Conservation (phyloP, 2,888 invertebrate genomes). For the Synergus itoensis region DNA sequence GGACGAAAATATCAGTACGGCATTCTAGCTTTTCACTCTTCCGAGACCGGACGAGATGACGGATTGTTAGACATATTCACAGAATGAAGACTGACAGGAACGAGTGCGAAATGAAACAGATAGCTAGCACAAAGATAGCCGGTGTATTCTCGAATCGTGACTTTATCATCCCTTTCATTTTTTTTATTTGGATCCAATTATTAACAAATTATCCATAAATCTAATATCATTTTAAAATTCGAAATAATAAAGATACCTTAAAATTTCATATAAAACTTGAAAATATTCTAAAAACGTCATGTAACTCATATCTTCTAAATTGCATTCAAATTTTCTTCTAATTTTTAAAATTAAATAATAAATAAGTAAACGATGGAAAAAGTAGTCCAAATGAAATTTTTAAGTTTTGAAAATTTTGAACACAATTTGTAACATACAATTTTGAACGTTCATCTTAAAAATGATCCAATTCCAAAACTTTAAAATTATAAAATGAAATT, state of each 20-base stretch:
- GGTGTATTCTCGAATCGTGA: conserved; percentile 59
- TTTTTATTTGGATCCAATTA: background rate
- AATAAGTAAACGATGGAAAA: too few species aligned
- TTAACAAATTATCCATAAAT: background rate
- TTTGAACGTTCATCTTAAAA: too few species aligned
- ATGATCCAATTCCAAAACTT: too few species aligned
- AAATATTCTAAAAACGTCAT: too few species aligned
- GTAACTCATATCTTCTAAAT: too few species aligned
- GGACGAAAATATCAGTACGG: conserved; percentile 63
- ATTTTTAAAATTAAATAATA: too few species aligned
- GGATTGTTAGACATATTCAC: conserved; percentile 70
- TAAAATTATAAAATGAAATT: too few species aligned
- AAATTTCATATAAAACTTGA: background rate
- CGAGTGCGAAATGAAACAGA: conserved; percentile 68
- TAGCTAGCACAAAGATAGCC: conserved; percentile 71
- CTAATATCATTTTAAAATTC: background rate
- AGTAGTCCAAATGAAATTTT: too few species aligned
- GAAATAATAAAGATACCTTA: background rate
- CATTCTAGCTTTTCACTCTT: conserved; percentile 64
- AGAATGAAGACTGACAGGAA: conserved; percentile 72
- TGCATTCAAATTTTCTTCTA: too few species aligned
- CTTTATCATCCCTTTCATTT: background rate
- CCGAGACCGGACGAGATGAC: conserved; percentile 68
- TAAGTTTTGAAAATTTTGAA: too few species aligned
- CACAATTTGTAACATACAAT: too few species aligned